Evolutionary conservation across 1,140 invertebrate species (phyloP), one percentile per base, ranked within the genome.

Genomic region (Drosophila sucinea): DNA sequence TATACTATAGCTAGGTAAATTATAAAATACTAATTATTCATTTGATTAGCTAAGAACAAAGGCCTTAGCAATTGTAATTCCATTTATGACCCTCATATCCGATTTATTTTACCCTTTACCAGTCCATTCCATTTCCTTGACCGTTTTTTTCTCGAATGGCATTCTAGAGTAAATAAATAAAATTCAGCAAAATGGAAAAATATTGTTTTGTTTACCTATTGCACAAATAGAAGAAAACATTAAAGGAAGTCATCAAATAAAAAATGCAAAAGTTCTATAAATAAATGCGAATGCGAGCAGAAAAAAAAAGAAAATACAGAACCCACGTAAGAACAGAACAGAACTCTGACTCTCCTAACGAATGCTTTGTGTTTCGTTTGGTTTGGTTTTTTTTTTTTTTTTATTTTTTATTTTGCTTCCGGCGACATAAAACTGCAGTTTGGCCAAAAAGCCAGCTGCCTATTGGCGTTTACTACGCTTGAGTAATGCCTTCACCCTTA

Each of bases 381-480:
- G 17, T 17, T 4, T 70, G n/a, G 56, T 63, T 2, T 38, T 57
- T n/a, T 57, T 56, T 66, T 66, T 70, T 35, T 54, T 27, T 73
- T 75, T 29, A 8, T 11, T 67, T 74, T 82, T 70, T 72, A 65
- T 62, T 72, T 83, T 75, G 84, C 83, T 86, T 86, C 83, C 83
- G 83, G 83, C 83, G 79, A 86, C 83, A 82, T 83, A 79, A 87
- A 87, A 86, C 78, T 86, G 23, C 60, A 66, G 41, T 38, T 69
- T 47, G 76, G 65, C 76, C 76, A 71, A 78, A 78, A 78, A 71
- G 67, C 56, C 83, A 86, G 83, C 82, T 86, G 82, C 83, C 83
- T 86, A 87, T 87, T 84, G 81, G 78, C 81, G 61, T 72, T 85
- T 84, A 68, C 81, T 77, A 83, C 74, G 78, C 73, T 84, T 86